These are phyloP conservation scores for Rhynchopsitta pachyrhyncha DNA, from an alignment of 2,113 vertebrate species.

Conservation along the genomic window DNA sequence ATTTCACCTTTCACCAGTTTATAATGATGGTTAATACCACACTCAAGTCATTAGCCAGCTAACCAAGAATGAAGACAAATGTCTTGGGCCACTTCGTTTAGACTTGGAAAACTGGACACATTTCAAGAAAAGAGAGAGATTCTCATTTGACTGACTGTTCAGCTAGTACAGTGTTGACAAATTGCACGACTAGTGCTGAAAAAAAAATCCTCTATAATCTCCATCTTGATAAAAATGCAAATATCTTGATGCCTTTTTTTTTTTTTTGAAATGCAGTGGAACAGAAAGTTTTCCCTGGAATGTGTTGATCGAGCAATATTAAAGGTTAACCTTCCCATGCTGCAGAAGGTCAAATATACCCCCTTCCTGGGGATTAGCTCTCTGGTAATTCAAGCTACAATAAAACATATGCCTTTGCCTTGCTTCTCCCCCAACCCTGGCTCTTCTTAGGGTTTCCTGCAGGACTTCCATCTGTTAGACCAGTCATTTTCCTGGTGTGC, in stretches of 20 bases:
- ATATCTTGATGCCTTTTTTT: not conserved
- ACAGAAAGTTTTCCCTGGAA: not conserved
- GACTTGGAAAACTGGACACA: not conserved
- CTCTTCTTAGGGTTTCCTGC: slow-evolving; percentile 56
- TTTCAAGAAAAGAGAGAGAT: not conserved
- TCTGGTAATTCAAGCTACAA: slow-evolving; percentile 49
- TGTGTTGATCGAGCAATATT: slow-evolving; percentile 20
- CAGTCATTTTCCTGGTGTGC: slow-evolving; percentile 40
- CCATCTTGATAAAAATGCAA: not conserved
- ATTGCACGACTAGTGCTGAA: not conserved
- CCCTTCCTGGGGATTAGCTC: slow-evolving; percentile 45
- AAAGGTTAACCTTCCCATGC: slow-evolving; percentile 49
- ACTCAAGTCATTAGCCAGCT: slow-evolving; percentile 19
- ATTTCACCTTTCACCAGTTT: slow-evolving; percentile 27
- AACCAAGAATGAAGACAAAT: slow-evolving; percentile 43
- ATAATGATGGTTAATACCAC: not conserved
- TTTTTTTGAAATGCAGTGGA: not conserved
- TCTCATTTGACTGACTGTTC: not conserved
- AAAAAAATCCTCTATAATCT: not conserved
- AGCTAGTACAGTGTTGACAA: not conserved
- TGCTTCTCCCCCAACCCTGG: slow-evolving; percentile 35
- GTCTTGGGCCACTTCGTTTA: not conserved
- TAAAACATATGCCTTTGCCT: slow-evolving; percentile 65
- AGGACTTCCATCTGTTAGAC: slow-evolving; percentile 65
- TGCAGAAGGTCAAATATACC: slow-evolving; percentile 54